These are phyloP conservation scores for Lanistes nyassanus DNA, from an alignment of 1,140 invertebrate genomes.

Conservation along the genomic window DNA sequence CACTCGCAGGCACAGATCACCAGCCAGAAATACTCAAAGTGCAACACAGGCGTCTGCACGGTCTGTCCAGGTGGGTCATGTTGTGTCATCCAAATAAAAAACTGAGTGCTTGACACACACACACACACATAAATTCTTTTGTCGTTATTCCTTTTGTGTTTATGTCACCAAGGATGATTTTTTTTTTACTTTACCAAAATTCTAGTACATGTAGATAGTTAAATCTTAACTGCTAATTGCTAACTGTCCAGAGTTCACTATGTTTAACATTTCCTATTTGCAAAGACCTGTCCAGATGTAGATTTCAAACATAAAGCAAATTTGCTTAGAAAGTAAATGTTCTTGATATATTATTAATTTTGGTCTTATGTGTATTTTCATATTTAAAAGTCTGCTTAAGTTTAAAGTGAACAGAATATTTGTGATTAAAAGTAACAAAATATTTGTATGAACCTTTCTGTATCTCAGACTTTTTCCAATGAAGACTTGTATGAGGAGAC, in stretches of 20 bases:
- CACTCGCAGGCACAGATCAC: not conserved
- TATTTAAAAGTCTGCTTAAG: too few species aligned
- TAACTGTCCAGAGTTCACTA: too few species aligned
- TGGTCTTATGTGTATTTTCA: not conserved
- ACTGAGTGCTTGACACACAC: too few species aligned
- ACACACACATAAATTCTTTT: too few species aligned
- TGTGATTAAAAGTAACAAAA: too few species aligned
- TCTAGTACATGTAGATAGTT: not conserved
- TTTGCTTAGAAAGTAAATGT: not conserved
- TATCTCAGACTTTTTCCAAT: slow-evolving; percentile 1
- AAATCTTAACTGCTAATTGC: too few species aligned
- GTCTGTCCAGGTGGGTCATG: slow-evolving; percentile 9
- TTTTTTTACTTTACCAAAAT: too few species aligned
- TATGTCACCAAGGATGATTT: too few species aligned
- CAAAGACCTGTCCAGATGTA: not conserved
- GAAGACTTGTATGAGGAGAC: slow-evolving; percentile 22
- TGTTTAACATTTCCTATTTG: too few species aligned
- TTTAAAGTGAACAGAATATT: too few species aligned
- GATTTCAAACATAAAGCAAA: not conserved
- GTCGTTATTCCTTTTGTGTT: not conserved
- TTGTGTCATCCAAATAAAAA: too few species aligned
- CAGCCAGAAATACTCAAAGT: not conserved
- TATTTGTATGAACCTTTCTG: too few species aligned
- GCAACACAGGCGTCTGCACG: not conserved
- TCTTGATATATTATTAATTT: not conserved